Evolutionary conservation across 2,888 invertebrate genomes (phyloP).

Genomic region (Xestia sexstrigata): DNA sequence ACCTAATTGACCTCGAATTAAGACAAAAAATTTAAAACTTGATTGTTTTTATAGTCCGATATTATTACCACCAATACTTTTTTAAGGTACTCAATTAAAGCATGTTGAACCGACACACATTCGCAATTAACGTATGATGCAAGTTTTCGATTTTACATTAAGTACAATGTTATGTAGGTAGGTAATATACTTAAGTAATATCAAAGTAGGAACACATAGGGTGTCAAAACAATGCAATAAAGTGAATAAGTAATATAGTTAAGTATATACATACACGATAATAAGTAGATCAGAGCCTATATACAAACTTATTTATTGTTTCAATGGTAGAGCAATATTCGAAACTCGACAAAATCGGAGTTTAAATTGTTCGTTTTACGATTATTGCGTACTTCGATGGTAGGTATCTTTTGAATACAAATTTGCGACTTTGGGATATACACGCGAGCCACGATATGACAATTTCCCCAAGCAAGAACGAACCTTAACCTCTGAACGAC

Average conservation of each 20-base stretch:
- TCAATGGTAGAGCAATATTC: constrained; percentile 76
- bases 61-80: not conserved
- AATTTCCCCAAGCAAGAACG: constrained; percentile 51
- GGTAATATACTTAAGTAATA: not conserved
- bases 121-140: not conserved
- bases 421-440: constrained; percentile 79
- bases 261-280: constrained; percentile 27
- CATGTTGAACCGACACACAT: not conserved
- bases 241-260: constrained; percentile 57
- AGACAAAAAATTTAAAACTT: too few relatives aligned
- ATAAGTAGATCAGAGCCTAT: constrained; percentile 62
- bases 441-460: constrained; percentile 76
- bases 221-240: constrained; percentile 46
- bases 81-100: not conserved
- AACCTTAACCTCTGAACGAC: constrained; percentile 35
- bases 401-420: constrained; percentile 87
- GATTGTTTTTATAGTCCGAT: not conserved
- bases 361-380: constrained; percentile 88
- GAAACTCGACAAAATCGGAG: constrained; percentile 84
- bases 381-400: constrained; percentile 85
- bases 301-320: constrained; percentile 71
- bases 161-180: not conserved
- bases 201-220: constrained; percentile 27
- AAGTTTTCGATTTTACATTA: not conserved
- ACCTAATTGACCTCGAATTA: not conserved